Conservation (phyloP, 2,113 vertebrate genomes). For the Ariopsis seemanni region DNA sequence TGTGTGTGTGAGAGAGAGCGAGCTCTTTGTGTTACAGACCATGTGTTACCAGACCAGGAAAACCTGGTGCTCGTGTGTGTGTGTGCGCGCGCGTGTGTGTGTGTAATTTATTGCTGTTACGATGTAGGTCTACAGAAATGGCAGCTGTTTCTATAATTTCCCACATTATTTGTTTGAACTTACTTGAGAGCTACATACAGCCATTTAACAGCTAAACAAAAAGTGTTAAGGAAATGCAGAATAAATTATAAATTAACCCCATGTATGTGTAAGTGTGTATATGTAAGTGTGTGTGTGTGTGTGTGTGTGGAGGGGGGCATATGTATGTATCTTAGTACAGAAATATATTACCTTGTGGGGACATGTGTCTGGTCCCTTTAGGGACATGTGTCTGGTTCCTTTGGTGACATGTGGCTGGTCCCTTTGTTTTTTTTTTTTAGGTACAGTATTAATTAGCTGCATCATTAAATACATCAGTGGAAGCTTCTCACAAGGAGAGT, state of each 20-base stretch:
- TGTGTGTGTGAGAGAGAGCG: not conserved
- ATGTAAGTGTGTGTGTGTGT: too few species aligned
- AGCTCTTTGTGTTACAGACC: not conserved
- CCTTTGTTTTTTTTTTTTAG: not conserved
- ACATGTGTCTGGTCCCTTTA: not conserved
- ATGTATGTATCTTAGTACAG: too few species aligned
- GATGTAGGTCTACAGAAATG: not conserved
- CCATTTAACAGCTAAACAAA: not conserved
- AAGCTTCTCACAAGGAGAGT: not conserved
- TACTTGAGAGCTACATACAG: not conserved
- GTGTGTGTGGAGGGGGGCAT: not conserved
- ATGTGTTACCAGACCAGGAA: not conserved
- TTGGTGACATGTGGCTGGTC: too few species aligned
- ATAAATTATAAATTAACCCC: not conserved
- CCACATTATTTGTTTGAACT: slow-evolving; percentile 10
- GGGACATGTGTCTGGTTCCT: not conserved
- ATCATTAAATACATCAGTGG: not conserved
- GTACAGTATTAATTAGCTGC: not conserved
- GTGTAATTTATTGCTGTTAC: slow-evolving; percentile 9
- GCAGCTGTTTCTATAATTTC: slow-evolving; percentile 6
- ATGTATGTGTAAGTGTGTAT: too few species aligned
- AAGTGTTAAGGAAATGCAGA: not conserved
- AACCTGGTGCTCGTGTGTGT: not conserved
- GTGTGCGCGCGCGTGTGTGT: not conserved
- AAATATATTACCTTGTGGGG: not conserved